A percentile compares a stretch with the other conserved stretches of the same genome.
phyloP scores from a whole-genome alignment of 2,113 vertebrate genomes.

The Petrocephalus zakoni region DNA sequence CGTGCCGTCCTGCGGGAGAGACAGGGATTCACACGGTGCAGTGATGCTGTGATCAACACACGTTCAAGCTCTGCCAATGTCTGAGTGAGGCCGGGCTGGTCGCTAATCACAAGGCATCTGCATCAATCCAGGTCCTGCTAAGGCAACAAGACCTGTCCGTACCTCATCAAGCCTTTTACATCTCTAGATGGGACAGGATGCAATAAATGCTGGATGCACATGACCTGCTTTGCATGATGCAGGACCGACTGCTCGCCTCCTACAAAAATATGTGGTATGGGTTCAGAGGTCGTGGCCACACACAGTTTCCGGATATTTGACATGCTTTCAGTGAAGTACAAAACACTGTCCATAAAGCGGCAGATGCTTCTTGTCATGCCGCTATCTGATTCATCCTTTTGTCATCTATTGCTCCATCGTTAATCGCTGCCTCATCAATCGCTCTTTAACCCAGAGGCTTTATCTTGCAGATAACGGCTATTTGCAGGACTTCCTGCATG shows the following conservation, averaged over 20 bases:
- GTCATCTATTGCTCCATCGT: not conserved
- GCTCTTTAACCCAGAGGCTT: not conserved
- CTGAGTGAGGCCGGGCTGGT: not conserved
- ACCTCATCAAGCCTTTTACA: not conserved
- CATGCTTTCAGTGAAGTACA: not conserved
- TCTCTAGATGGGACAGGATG: not conserved
- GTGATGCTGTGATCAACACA: not conserved
- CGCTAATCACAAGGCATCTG: not conserved
- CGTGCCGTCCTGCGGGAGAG: not conserved
- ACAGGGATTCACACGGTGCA: not conserved
- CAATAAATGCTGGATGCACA: not conserved
- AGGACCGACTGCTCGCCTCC: not conserved
- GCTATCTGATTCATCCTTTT: not conserved
- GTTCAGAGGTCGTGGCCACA: not conserved
- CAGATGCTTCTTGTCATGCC: not conserved
- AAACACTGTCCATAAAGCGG: not conserved
- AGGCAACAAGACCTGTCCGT: not conserved
- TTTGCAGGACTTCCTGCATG: not conserved
- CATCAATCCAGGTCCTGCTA: not conserved
- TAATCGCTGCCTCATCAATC: not conserved
- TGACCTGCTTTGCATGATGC: not conserved
- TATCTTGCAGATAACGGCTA: not conserved
- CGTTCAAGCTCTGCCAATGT: not conserved
- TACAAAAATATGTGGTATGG: not conserved
- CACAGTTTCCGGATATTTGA: no score